phyloP scores from a whole-genome alignment of 2,113 vertebrate species.

The Pangasianodon gigas region DNA sequence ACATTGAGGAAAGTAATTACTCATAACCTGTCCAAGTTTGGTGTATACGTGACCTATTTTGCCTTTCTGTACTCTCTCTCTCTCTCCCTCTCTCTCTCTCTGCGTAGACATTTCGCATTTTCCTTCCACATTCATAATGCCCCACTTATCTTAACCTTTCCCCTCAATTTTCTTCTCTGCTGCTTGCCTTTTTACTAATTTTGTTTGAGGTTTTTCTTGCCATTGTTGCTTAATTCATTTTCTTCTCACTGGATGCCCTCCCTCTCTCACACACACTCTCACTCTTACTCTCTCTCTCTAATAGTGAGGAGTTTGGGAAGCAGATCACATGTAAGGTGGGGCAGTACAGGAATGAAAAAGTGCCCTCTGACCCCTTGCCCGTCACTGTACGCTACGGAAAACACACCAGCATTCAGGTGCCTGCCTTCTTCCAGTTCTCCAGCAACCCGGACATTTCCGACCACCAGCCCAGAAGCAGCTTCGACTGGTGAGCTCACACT shows the following conservation, averaged over 20 bases:
- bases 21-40: conserved; percentile 7
- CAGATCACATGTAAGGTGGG: conserved; percentile 83
- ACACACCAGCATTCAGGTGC: conserved; percentile 54
- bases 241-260: background rate
- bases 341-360: conserved; percentile 65
- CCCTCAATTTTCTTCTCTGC: conserved; percentile 42
- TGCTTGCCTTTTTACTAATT: conserved; percentile 34
- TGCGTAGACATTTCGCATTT: background rate
- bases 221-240: background rate
- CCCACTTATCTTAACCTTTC: conserved; percentile 46
- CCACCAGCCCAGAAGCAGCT: conserved; percentile 82
- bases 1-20: conserved; percentile 35
- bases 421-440: conserved; percentile 71
- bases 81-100: background rate
- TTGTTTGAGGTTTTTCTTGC: background rate
- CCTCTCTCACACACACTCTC: background rate
- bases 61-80: background rate
- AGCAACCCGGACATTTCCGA: conserved; percentile 81
- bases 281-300: background rate
- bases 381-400: conserved; percentile 75
- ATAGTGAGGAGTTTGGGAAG: conserved; percentile 78
- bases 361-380: conserved; percentile 59
- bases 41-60: conserved; percentile 12
- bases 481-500: conserved; percentile 79
- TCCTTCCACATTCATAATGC: conserved; percentile 1